A percentile compares a stretch with the other conserved stretches of the same genome.
phyloP scores from a whole-genome alignment of 2,113 vertebrate genomes.

The Nicator chloris region DNA sequence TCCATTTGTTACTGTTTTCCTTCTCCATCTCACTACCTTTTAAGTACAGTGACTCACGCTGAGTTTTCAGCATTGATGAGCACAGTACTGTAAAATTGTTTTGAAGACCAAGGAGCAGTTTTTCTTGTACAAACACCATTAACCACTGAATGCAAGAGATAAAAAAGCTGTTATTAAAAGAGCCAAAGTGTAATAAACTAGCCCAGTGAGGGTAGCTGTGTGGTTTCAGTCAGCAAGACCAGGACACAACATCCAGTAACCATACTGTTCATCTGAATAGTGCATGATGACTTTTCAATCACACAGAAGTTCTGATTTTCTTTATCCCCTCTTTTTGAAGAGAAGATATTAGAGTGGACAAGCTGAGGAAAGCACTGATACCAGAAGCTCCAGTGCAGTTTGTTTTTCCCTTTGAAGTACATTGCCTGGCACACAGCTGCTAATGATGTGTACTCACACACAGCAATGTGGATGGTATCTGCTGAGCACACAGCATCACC shows the following conservation, averaged over 20 bases:
- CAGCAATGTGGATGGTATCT: background rate
- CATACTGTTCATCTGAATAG: background rate
- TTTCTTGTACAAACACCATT: background rate
- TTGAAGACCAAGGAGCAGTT: background rate
- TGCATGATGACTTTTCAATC: background rate
- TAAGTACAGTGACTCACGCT: background rate
- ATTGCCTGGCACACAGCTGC: background rate
- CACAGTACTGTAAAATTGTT: background rate
- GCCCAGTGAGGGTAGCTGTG: background rate
- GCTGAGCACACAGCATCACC: background rate
- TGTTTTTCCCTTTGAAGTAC: background rate
- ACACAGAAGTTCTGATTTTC: background rate
- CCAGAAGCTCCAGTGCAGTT: background rate
- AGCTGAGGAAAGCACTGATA: background rate
- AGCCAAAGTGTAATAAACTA: background rate
- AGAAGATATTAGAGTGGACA: background rate
- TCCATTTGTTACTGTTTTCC: conserved; percentile 11
- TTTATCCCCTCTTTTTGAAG: background rate
- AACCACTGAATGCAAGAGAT: background rate
- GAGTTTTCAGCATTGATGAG: background rate
- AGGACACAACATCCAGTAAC: background rate
- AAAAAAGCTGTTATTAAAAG: background rate
- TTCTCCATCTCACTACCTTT: background rate
- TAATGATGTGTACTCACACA: background rate
- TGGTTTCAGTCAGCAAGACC: background rate